phyloP scores from a whole-genome alignment of 2,888 invertebrate genomes.

The Podotricha telesiphe region DNA sequence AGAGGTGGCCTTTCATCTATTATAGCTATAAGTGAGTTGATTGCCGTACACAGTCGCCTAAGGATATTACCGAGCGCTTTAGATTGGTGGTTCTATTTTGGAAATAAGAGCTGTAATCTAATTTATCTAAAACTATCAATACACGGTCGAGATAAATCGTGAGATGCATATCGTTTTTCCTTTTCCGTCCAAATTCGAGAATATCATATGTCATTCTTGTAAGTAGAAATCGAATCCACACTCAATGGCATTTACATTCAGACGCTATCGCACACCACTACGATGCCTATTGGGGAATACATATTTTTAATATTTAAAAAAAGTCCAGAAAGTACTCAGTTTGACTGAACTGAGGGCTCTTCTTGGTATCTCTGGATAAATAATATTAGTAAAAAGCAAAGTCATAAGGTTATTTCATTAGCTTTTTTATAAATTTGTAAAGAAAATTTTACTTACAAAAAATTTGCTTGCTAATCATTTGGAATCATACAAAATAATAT shows the following conservation, averaged over 20 bases:
- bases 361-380: neutral
- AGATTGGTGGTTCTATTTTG: constrained; percentile 13
- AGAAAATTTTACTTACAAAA: neutral
- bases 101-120: neutral
- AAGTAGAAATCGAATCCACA: too few relatives aligned
- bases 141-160: too few relatives aligned
- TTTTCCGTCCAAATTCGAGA: too few relatives aligned
- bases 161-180: too few relatives aligned
- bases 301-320: too few relatives aligned
- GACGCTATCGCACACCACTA: too few relatives aligned
- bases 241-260: too few relatives aligned
- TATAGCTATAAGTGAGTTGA: constrained; percentile 58
- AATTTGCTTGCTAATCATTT: neutral
- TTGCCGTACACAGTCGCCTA: constrained; percentile 56
- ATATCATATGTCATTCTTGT: too few relatives aligned
- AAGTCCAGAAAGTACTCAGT: too few relatives aligned
- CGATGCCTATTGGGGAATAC: too few relatives aligned
- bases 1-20: constrained; percentile 56
- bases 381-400: neutral
- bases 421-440: neutral
- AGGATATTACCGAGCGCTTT: constrained; percentile 51
- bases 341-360: neutral
- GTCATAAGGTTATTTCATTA: neutral
- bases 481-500: too few relatives aligned
- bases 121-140: neutral